These are phyloP conservation scores for Oryzias woworae DNA, from an alignment of 2,113 vertebrate genomes.

Conservation along the genomic window DNA sequence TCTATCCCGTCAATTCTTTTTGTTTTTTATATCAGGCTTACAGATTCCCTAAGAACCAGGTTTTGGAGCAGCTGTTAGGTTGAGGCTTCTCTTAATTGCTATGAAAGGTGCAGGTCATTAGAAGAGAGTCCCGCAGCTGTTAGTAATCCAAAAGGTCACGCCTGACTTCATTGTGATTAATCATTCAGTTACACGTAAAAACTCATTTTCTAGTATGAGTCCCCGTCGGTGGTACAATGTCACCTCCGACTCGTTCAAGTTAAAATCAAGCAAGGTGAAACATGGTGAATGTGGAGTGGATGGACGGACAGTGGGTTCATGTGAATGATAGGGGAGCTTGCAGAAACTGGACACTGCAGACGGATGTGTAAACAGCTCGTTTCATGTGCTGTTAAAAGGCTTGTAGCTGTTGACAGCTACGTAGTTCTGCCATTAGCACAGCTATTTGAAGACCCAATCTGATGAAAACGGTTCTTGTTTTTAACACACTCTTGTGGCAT, in stretches of 20 bases:
- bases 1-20: background rate
- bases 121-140: background rate
- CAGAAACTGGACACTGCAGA: constrained; percentile 42
- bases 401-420: constrained; percentile 31
- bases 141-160: background rate
- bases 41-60: too few species aligned
- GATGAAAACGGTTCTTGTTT: too few species aligned
- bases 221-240: too few species aligned
- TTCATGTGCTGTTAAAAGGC: constrained; percentile 31
- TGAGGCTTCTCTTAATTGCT: background rate
- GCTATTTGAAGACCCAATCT: too few species aligned
- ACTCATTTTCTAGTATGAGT: background rate
- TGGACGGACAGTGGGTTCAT: constrained; percentile 5
- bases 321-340: constrained; percentile 2
- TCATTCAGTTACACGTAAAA: background rate
- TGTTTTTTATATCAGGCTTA: too few species aligned
- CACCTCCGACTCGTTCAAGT: too few species aligned
- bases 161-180: background rate
- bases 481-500: too few species aligned
- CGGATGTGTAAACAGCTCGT: constrained; percentile 22
- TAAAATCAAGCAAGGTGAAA: background rate
- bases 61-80: background rate
- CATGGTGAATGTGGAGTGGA: constrained; percentile 12
- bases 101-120: background rate
- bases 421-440: too few species aligned